These are phyloP conservation scores for Acrocephalus kingi DNA, from an alignment of 2,113 vertebrate species.

Conservation along the genomic window DNA sequence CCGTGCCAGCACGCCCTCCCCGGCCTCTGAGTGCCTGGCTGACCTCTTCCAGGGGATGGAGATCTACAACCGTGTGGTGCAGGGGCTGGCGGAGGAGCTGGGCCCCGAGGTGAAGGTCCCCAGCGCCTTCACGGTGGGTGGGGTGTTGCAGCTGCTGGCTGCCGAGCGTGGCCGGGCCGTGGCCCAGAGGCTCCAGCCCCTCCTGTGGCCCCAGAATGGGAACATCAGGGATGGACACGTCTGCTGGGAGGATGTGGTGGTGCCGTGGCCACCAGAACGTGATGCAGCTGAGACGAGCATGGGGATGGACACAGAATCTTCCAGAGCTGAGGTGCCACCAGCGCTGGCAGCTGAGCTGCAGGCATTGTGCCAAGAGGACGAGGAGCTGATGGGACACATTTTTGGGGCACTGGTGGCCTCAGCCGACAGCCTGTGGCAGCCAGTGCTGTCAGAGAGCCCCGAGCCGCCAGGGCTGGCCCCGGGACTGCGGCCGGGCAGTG, in stretches of 20 bases:
- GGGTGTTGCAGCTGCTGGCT: conserved; percentile 51
- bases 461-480: accelerated
- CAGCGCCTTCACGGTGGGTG: background rate
- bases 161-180: conserved; percentile 28
- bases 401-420: conserved; percentile 34
- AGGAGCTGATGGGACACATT: conserved; percentile 1
- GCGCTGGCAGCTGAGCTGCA: background rate
- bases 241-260: background rate
- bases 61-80: conserved; percentile 26
- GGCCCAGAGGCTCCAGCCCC: conserved; percentile 1
- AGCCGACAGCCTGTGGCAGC: background rate
- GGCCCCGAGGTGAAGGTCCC: background rate
- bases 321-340: accelerated
- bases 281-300: accelerated
- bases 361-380: conserved; percentile 26
- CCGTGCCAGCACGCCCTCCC: accelerated
- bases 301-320: accelerated
- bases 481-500: background rate
- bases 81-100: background rate
- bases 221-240: accelerated
- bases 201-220: background rate
- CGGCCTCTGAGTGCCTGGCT: background rate
- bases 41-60: conserved; percentile 48
- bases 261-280: accelerated
- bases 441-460: background rate